A percentile compares a stretch with the other conserved stretches of the same genome.
phyloP scores from a whole-genome alignment of 2,888 invertebrate species.

The Balanococcus diminutus region DNA sequence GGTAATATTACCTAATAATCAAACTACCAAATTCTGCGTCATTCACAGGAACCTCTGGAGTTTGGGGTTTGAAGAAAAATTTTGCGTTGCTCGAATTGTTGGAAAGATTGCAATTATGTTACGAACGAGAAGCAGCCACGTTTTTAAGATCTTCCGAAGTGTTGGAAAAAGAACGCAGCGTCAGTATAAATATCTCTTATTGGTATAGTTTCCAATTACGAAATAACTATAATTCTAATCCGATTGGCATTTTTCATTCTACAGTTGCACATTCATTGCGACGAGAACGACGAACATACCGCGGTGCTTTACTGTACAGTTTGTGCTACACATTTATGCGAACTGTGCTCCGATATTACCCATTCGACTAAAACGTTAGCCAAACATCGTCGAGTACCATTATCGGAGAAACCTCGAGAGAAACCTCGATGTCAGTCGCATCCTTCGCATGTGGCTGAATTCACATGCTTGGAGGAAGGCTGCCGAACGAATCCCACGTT shows the following conservation, averaged over 20 bases:
- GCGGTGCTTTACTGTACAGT: slow-evolving; percentile 67
- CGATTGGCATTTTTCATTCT: slow-evolving; percentile 25
- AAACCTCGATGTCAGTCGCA: slow-evolving; percentile 66
- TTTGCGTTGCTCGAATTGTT: slow-evolving; percentile 67
- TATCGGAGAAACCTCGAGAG: slow-evolving; percentile 66
- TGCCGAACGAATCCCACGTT: slow-evolving; percentile 64
- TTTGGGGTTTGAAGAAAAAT: slow-evolving; percentile 66
- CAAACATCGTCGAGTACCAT: slow-evolving; percentile 65
- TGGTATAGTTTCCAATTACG: background rate
- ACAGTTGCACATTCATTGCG: slow-evolving; percentile 64
- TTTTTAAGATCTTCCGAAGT: slow-evolving; percentile 58
- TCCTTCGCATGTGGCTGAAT: slow-evolving; percentile 66
- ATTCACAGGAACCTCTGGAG: slow-evolving; percentile 61
- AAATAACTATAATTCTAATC: background rate
- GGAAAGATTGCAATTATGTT: slow-evolving; percentile 64
- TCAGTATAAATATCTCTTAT: slow-evolving; percentile 52
- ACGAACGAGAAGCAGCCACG: slow-evolving; percentile 60
- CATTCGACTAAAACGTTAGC: slow-evolving; percentile 66
- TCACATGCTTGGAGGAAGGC: slow-evolving; percentile 66
- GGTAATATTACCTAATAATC: too few relatives aligned
- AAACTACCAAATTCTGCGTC: background rate
- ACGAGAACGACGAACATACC: slow-evolving; percentile 66
- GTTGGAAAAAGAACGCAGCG: slow-evolving; percentile 61
- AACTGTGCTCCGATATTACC: slow-evolving; percentile 65
- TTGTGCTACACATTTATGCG: slow-evolving; percentile 66